A percentile compares a stretch with the other conserved stretches of the same genome.
These are phyloP conservation scores for Mormyrus iriodes DNA, from an alignment of 2,113 vertebrate species.

Conservation along the genomic window DNA sequence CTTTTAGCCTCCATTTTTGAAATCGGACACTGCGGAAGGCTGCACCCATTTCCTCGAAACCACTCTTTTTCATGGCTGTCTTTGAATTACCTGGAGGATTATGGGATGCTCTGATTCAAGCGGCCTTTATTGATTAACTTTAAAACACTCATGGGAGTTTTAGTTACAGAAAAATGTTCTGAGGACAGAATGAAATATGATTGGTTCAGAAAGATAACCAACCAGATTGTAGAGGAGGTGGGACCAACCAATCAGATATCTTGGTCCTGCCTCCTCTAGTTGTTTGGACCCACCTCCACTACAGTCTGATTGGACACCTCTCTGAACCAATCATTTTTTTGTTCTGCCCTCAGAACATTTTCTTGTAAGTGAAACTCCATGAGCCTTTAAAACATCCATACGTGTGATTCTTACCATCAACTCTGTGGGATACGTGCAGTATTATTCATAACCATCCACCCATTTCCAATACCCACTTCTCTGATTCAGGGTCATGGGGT, in stretches of 20 bases:
- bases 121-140: conserved; percentile 20
- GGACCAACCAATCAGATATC: not conserved
- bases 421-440: not conserved
- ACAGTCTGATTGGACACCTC: too few relatives aligned
- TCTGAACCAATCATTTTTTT: too few relatives aligned
- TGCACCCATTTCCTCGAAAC: not conserved
- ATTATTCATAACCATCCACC: not conserved
- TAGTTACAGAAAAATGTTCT: not conserved
- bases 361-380: not conserved
- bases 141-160: conserved; percentile 12
- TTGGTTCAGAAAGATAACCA: not conserved
- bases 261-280: too few relatives aligned
- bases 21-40: not conserved
- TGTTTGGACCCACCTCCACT: too few relatives aligned
- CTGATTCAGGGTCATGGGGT: too few relatives aligned
- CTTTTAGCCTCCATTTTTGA: not conserved
- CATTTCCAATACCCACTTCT: not conserved
- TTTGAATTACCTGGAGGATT: not conserved
- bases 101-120: conserved; percentile 5
- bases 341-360: too few relatives aligned
- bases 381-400: conserved; percentile 15
- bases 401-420: not conserved
- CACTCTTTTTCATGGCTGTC: not conserved
- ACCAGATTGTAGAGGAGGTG: not conserved
- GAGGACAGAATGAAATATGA: too few relatives aligned